A percentile compares a stretch with the other conserved stretches of the same genome.
Evolutionary conservation across 2,888 invertebrate species (phyloP).

Genomic region (Cantharis nigra): DNA sequence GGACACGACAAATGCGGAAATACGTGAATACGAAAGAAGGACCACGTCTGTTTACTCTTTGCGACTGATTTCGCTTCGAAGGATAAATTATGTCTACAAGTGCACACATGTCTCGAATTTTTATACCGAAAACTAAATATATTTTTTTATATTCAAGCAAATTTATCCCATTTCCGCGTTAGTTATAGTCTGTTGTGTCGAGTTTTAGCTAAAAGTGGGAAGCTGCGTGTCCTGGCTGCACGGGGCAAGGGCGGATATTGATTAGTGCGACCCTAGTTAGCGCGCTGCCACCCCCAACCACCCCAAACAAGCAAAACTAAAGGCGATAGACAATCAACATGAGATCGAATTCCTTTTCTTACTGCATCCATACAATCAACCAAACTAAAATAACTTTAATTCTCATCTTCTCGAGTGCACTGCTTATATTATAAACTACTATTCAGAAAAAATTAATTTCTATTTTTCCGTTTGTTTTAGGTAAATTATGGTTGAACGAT

Average conservation of each 20-base stretch:
- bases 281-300: slow-evolving; percentile 44
- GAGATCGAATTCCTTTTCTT: slow-evolving; percentile 18
- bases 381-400: neutral
- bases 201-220: slow-evolving; percentile 43
- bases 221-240: slow-evolving; percentile 45
- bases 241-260: slow-evolving; percentile 50
- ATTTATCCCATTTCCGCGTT: slow-evolving; percentile 23
- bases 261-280: slow-evolving; percentile 58
- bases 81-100: slow-evolving; percentile 33
- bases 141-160: neutral
- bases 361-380: neutral
- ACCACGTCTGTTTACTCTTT: slow-evolving; percentile 44
- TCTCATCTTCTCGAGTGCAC: neutral
- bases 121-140: neutral
- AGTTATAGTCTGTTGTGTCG: slow-evolving; percentile 41
- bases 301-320: slow-evolving; percentile 32
- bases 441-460: neutral
- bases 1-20: slow-evolving; percentile 34
- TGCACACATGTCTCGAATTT: slow-evolving; percentile 26
- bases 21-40: slow-evolving; percentile 33
- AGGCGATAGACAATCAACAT: slow-evolving; percentile 34
- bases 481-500: slow-evolving; percentile 58
- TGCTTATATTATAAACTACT: neutral
- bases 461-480: slow-evolving; percentile 45
- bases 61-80: slow-evolving; percentile 41